Evolutionary conservation across 2,113 vertebrate species (phyloP), one percentile per base, ranked within the genome.

Genomic region (Gallinago media): DNA sequence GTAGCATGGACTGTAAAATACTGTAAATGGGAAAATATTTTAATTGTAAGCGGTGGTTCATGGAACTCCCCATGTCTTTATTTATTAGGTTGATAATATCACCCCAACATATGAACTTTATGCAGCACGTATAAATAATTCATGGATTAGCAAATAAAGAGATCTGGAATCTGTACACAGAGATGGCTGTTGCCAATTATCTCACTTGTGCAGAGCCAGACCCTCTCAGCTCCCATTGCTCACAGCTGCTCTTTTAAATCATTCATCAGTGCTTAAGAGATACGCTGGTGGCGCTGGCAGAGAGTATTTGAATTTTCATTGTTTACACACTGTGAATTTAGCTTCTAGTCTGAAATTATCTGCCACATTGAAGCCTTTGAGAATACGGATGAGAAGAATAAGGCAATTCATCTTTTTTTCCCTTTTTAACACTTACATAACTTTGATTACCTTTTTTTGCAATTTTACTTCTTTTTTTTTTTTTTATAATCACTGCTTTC

Each of bases 101-200:
- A 78, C 95, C 94, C 94, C 95, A 32, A 67, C 91, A 74, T 88
- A 79, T 85, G 91, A 97, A 94, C 95, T 96, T 89, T 81, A 91
- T 89, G 94, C 59, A 55, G 77, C 54, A 12, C 2, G 0, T 65
- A 97, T 97, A 80, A 97, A 97, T 98, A 97, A 98, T 98, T 97
- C 98, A 98, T 97, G 83, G 91, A 32, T 96, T 62, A 89, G 94
- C 96, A 97, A 98, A 98, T 98, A 97, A 97, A 98, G 98, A 98
- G 98, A 97, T 98, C 97, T 96, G 94, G 94, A 95, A 90, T 96
- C 98, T 82, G 91, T 79, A 92, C 92, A 58, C 96, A 88, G 97
- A 93, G 93, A 47, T 93, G 91, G 96, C 94, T 82, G 25, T 82
- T 91, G 97, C 96, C 97, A 97, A 96, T 98, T 97, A 97, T 98